These are phyloP conservation scores for Bradypodion ventrale DNA, from an alignment of 2,797 vertebrate species.

Conservation along the genomic window DNA sequence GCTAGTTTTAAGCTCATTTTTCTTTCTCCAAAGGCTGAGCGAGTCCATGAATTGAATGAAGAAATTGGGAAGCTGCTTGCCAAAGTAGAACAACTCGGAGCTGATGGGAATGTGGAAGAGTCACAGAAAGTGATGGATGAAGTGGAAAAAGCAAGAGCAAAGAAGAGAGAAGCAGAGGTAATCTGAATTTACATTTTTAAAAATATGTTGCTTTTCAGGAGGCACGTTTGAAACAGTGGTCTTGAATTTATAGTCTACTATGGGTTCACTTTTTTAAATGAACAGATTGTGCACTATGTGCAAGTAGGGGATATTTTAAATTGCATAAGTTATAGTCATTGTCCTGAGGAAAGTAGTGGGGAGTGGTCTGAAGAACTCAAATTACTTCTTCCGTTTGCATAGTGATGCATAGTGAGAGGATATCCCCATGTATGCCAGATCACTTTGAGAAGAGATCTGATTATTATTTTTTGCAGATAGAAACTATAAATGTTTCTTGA, in stretches of 20 bases:
- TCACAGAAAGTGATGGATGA: slow-evolving; percentile 96
- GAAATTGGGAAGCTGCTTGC: slow-evolving; percentile 97
- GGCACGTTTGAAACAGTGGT: background rate
- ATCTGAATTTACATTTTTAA: slow-evolving; percentile 33
- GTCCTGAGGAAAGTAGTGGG: background rate
- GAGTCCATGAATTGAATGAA: slow-evolving; percentile 96
- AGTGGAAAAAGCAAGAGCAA: slow-evolving; percentile 92
- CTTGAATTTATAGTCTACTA: background rate
- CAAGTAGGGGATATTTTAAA: background rate
- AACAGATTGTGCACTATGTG: background rate
- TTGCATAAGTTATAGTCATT: background rate
- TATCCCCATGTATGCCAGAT: background rate
- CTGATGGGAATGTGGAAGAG: slow-evolving; percentile 96
- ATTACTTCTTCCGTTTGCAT: background rate
- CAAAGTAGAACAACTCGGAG: slow-evolving; percentile 93
- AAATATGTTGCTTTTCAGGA: background rate
- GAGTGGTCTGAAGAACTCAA: background rate
- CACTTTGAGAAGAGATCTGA: background rate
- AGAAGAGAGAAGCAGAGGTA: slow-evolving; percentile 98
- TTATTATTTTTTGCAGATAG: background rate
- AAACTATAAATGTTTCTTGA: background rate
- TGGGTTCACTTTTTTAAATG: background rate
- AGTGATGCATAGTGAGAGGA: no score
- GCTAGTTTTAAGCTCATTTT: slow-evolving; percentile 4
- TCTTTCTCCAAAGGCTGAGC: slow-evolving; percentile 84